A percentile compares a stretch with the other conserved stretches of the same genome.
These are phyloP conservation scores for Cerceris ruficornis DNA, from an alignment of 2,888 invertebrate genomes.

Conservation along the genomic window DNA sequence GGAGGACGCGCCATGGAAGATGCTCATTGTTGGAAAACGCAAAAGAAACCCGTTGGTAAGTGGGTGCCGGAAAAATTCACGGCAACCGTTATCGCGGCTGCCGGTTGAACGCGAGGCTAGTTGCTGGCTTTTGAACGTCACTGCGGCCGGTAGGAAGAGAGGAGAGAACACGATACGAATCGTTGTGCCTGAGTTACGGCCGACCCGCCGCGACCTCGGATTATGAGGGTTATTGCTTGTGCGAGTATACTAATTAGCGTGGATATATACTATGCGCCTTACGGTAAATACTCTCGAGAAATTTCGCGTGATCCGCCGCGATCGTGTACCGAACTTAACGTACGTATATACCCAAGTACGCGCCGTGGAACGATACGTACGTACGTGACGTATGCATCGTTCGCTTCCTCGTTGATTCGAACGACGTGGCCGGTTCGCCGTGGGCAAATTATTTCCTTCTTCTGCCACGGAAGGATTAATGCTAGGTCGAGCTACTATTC, in stretches of 20 bases:
- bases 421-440: neutral
- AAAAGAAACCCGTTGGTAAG: constrained; percentile 54
- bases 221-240: constrained; percentile 68
- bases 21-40: constrained; percentile 66
- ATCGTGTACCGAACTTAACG: constrained; percentile 42
- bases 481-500: neutral
- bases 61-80: constrained; percentile 59
- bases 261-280: constrained; percentile 63
- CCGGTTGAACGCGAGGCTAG: constrained; percentile 27
- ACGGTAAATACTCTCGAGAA: constrained; percentile 60
- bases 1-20: constrained; percentile 19
- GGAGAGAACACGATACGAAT: constrained; percentile 64
- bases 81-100: constrained; percentile 59
- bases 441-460: constrained; percentile 20
- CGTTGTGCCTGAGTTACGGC: constrained; percentile 67
- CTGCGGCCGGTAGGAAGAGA: constrained; percentile 30
- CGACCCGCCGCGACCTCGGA: constrained; percentile 68
- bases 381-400: constrained; percentile 24
- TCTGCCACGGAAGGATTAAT: constrained; percentile 9
- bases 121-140: constrained; percentile 39
- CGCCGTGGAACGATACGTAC: constrained; percentile 9
- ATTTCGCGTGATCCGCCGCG: constrained; percentile 62
- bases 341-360: constrained; percentile 8
- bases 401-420: constrained; percentile 34
- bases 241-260: constrained; percentile 69